These are phyloP conservation scores for Tyrannus savana DNA, from an alignment of 2,113 vertebrate species.

Conservation along the genomic window DNA sequence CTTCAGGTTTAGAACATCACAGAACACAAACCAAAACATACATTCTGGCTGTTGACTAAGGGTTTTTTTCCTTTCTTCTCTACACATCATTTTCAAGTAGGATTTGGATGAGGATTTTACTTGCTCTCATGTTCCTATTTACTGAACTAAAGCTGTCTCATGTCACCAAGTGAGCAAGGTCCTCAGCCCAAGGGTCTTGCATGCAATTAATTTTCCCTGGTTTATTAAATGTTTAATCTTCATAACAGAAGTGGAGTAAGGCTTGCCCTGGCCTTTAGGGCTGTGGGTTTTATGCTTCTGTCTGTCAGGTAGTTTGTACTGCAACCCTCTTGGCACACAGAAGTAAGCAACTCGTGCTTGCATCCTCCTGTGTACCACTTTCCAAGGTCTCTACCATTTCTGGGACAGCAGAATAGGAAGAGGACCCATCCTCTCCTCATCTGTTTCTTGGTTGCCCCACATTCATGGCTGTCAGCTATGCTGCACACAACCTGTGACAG, in stretches of 20 bases:
- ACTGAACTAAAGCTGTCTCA: neutral
- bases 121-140: neutral
- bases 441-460: accelerated
- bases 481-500: neutral
- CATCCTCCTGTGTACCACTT: accelerated
- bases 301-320: neutral
- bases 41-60: neutral
- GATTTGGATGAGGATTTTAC: neutral
- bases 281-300: neutral
- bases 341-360: neutral
- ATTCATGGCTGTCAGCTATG: neutral
- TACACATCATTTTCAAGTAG: neutral
- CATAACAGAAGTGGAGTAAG: neutral
- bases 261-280: neutral
- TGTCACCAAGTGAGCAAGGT: neutral
- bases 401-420: neutral
- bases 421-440: neutral
- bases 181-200: neutral
- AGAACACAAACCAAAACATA: neutral
- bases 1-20: neutral
- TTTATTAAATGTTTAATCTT: neutral
- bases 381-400: neutral
- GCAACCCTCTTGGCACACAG: neutral
- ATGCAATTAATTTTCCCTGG: neutral
- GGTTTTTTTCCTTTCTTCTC: neutral